These are phyloP conservation scores for Puntigrus tetrazona DNA, from an alignment of 2,113 vertebrate genomes.

Conservation along the genomic window DNA sequence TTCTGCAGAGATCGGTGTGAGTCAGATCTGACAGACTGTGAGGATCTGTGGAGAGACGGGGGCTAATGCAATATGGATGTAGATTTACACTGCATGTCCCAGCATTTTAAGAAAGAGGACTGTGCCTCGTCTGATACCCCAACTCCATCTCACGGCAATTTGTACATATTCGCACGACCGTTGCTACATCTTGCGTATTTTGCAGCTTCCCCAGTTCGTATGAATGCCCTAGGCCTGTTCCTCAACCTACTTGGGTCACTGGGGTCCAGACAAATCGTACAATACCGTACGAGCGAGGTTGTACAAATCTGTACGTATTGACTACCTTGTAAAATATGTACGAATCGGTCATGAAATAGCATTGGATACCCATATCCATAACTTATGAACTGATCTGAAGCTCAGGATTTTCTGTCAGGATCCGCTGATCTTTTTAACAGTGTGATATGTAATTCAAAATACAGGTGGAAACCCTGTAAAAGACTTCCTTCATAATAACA, in stretches of 20 bases:
- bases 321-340: too few species aligned
- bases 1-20: slow-evolving; percentile 7
- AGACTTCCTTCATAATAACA: neutral
- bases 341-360: too few species aligned
- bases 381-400: neutral
- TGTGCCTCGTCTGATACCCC: neutral
- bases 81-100: neutral
- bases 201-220: too few species aligned
- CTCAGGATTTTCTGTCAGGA: neutral
- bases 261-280: too few species aligned
- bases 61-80: neutral
- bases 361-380: neutral
- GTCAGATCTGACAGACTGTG: neutral
- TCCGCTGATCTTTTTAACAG: too few species aligned
- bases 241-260: too few species aligned
- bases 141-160: too few species aligned
- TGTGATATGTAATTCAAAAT: neutral
- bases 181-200: too few species aligned
- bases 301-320: too few species aligned
- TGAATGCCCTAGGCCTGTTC: too few species aligned
- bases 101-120: neutral
- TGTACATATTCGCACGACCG: too few species aligned
- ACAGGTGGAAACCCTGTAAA: neutral
- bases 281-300: too few species aligned
- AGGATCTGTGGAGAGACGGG: neutral